Percentiles rank a stretch among this genome's conserved stretches.
Conservation (phyloP, 2,797 vertebrate genomes). For the Podargus strigoides region DNA sequence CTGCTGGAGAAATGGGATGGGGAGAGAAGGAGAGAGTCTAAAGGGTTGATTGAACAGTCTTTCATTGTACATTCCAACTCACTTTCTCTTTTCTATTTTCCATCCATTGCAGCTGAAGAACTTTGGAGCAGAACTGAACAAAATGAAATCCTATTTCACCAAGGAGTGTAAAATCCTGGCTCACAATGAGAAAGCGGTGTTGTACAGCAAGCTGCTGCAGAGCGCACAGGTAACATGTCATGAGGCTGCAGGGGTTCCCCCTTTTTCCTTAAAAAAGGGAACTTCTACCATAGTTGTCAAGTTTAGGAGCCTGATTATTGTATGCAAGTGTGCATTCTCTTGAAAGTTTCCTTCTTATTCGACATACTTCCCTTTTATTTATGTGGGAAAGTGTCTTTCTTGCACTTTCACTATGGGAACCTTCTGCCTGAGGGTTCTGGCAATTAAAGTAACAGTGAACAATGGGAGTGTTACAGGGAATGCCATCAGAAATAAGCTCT, state of each 20-base stretch:
- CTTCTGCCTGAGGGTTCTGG: neutral
- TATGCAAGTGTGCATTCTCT: neutral
- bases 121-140: constrained; percentile 76
- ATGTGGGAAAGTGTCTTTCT: neutral
- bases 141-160: constrained; percentile 76
- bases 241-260: neutral
- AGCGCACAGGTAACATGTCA: constrained; percentile 67
- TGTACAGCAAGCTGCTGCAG: constrained; percentile 75
- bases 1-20: neutral
- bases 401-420: neutral
- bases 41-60: neutral
- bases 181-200: constrained; percentile 71
- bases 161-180: constrained; percentile 78
- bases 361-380: neutral
- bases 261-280: neutral
- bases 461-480: neutral
- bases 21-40: neutral
- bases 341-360: neutral
- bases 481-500: neutral
- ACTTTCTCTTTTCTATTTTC: neutral
- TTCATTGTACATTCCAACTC: neutral
- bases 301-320: neutral
- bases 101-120: constrained; percentile 59
- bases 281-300: neutral
- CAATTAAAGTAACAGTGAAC: neutral